A percentile compares a stretch with the other conserved stretches of the same genome.
phyloP scores from a whole-genome alignment of 2,797 vertebrate species.

The Trachops cirrhosus region DNA sequence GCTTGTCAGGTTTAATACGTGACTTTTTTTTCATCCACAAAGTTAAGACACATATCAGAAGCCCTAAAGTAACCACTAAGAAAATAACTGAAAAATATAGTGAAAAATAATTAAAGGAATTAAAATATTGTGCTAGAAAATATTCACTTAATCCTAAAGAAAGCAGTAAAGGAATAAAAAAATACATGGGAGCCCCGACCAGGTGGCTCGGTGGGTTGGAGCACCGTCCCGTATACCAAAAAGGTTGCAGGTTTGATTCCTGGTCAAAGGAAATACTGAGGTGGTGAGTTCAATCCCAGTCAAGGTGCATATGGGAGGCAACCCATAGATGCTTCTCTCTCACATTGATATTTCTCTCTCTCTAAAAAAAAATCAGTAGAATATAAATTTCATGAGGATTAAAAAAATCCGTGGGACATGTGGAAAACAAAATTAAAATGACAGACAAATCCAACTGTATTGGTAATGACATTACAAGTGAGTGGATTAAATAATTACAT shows the following conservation, averaged over 20 bases:
- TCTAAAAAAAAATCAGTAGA: not conserved
- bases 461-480: not conserved
- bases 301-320: not conserved
- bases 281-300: not conserved
- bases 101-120: not conserved
- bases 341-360: not conserved
- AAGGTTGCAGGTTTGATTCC: not conserved
- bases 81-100: not conserved
- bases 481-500: not conserved
- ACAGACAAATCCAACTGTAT: not conserved
- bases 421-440: not conserved
- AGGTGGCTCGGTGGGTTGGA: not conserved
- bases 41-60: not conserved
- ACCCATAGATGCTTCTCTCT: not conserved
- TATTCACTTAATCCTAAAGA: not conserved
- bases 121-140: not conserved
- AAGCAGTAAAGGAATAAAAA: not conserved
- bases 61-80: not conserved
- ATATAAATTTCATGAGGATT: not conserved
- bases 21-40: not conserved
- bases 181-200: not conserved
- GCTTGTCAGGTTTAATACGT: not conserved
- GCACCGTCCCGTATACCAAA: not conserved
- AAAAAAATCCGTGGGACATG: not conserved
- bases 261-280: not conserved